A percentile compares a stretch with the other conserved stretches of the same genome.
These are phyloP conservation scores for Harpegnathos saltator DNA, from an alignment of 1,140 invertebrate genomes.

Conservation along the genomic window DNA sequence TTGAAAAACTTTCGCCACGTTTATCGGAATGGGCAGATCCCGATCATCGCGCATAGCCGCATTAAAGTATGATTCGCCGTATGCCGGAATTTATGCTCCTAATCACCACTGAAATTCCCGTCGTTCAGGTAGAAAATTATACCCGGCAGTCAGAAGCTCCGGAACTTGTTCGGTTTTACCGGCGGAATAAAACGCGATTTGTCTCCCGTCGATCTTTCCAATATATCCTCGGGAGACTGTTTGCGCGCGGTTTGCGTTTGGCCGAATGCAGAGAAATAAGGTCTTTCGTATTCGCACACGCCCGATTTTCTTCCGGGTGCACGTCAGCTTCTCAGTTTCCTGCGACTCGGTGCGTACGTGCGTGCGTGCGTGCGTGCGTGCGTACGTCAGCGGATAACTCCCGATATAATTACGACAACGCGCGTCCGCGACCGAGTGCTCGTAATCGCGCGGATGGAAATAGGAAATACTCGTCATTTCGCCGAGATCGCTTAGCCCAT, in stretches of 20 bases:
- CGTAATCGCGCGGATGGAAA: conserved; percentile 2
- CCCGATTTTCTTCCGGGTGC: too few relatives aligned
- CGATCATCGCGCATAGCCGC: conserved; percentile 44
- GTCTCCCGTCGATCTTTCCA: background rate
- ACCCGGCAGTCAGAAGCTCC: background rate
- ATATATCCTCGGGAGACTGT: background rate
- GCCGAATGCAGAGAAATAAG: background rate
- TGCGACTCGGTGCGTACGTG: too few relatives aligned
- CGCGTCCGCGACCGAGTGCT: background rate
- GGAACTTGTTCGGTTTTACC: conserved; percentile 9
- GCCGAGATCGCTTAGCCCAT: conserved; percentile 32
- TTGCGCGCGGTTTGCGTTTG: background rate
- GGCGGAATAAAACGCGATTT: background rate
- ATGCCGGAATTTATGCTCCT: conserved; percentile 48
- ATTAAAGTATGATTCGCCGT: conserved; percentile 63
- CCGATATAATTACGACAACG: conserved; percentile 9
- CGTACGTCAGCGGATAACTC: background rate
- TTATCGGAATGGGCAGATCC: conserved; percentile 30
- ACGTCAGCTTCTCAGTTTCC: too few relatives aligned
- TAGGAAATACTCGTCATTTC: too few relatives aligned
- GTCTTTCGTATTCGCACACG: background rate
- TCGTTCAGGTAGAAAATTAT: conserved; percentile 36
- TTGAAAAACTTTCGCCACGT: conserved; percentile 44
- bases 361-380: too few relatives aligned
- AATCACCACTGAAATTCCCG: conserved; percentile 23